Percentiles rank a stretch among this genome's conserved stretches.
These are phyloP conservation scores for Ylistrum balloti DNA, from an alignment of 1,140 invertebrate species.

Conservation along the genomic window DNA sequence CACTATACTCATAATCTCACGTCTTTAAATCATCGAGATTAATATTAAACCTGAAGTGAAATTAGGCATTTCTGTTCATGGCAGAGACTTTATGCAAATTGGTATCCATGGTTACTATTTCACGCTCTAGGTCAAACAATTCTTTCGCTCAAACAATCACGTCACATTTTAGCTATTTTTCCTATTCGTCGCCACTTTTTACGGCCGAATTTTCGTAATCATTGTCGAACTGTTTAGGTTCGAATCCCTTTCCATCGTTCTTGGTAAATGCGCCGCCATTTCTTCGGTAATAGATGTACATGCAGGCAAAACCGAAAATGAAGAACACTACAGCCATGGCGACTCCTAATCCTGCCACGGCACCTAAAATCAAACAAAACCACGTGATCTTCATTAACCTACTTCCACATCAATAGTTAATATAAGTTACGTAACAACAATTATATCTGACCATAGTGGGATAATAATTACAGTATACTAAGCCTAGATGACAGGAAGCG, in stretches of 20 bases:
- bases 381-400: too few species aligned
- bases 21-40: background rate
- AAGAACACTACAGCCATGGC: conserved; percentile 55
- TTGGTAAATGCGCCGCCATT: conserved; percentile 23
- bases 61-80: background rate
- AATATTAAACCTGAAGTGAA: background rate
- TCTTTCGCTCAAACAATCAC: background rate
- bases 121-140: background rate
- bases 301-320: conserved; percentile 46
- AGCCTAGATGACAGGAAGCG: too few species aligned
- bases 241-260: background rate
- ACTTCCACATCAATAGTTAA: too few species aligned
- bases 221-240: conserved; percentile 4
- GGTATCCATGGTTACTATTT: background rate
- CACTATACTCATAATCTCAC: background rate
- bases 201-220: background rate
- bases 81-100: background rate
- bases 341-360: conserved; percentile 53
- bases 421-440: too few species aligned
- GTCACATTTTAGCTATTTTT: background rate
- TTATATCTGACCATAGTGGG: too few species aligned
- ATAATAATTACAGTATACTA: too few species aligned
- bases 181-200: background rate
- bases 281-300: conserved; percentile 49
- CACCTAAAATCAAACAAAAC: conserved; percentile 12